Evolutionary conservation across 1,140 invertebrate species (phyloP), one percentile per base, ranked within the genome.

Genomic region (Zaprionus ornatus): DNA sequence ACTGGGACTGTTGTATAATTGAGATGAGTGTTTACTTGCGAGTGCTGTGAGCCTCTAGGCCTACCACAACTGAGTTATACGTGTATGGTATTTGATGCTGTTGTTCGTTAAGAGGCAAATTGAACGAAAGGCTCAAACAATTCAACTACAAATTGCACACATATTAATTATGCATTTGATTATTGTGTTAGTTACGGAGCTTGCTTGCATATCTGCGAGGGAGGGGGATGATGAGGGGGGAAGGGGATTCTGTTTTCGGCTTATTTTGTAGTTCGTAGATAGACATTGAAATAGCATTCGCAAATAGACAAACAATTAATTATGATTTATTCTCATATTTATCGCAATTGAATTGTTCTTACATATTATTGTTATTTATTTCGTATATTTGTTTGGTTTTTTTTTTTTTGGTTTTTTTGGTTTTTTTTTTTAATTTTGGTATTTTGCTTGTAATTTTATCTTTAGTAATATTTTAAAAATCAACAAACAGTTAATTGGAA

Each of bases 231-330:
- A 42, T n/a, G 15, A 6, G 37, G 13, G 37, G 42, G 42, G 37
- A 15, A n/a, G 62, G 62, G 13, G 50, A 13, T 65, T 40, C 27
- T 17, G 56, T 50, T 54, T 71, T 68, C n/a, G 29, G 73, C 63
- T 77, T 73, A 67, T 59, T 57, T 66, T 45, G 40, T 79, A 72
- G 21, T 68, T 74, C 59, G 59, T 77, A 77, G 52, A 73, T 80
- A 80, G 77, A 80, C 77, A 80, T 80, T 80, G 60, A 80, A 80
- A 77, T 77, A 74, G 69, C 75, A 42, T 37, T 48, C 77, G 70
- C 80, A 90, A 80, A 81, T 76, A 88, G 84, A 90, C 74, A 88
- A 88, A 81, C 80, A 80, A 88, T 88, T 88, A 88, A 81, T 74
- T 88, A 90, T 85, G 62, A 76, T 74, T 80, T 81, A 74, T 78